Evolutionary conservation across 2,888 invertebrate species (phyloP).

Genomic region (Neocrepidodera transversa): DNA sequence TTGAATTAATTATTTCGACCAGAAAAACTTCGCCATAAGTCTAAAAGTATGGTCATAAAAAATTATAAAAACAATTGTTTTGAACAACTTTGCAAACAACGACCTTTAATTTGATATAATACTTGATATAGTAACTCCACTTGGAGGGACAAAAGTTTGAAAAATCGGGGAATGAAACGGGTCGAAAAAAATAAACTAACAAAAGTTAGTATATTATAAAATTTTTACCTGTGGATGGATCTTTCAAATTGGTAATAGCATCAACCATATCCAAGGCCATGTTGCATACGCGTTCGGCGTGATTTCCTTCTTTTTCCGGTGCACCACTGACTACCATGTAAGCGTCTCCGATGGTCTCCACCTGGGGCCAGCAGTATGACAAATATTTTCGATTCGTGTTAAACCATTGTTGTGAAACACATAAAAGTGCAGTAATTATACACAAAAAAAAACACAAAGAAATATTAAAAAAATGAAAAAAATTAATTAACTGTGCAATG

Average conservation of each 20-base stretch:
- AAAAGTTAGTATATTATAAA: too few species aligned
- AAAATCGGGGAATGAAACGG: too few species aligned
- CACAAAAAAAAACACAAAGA: slow-evolving; percentile 14
- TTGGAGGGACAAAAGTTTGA: too few species aligned
- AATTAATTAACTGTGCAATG: neutral
- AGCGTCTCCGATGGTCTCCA: slow-evolving; percentile 97
- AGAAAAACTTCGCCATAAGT: too few species aligned
- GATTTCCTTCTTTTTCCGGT: slow-evolving; percentile 87
- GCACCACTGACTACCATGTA: slow-evolving; percentile 98
- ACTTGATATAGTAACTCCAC: too few species aligned
- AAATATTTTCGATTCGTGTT: slow-evolving; percentile 36
- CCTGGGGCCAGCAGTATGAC: slow-evolving; percentile 64
- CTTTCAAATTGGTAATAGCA: slow-evolving; percentile 88
- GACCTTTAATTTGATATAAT: too few species aligned
- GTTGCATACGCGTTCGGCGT: slow-evolving; percentile 90
- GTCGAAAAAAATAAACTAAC: too few species aligned
- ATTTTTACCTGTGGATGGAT: slow-evolving; percentile 90
- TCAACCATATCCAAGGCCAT: slow-evolving; percentile 98
- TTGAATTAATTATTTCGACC: too few species aligned
- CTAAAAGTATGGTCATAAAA: too few species aligned
- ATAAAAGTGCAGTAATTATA: slow-evolving; percentile 35
- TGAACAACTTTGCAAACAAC: too few species aligned
- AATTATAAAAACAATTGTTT: too few species aligned
- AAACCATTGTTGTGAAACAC: slow-evolving; percentile 36
- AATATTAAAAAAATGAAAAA: neutral